A percentile compares a stretch with the other conserved stretches of the same genome.
Conservation (phyloP, 2,797 vertebrate species). For the Cuculus canorus region DNA sequence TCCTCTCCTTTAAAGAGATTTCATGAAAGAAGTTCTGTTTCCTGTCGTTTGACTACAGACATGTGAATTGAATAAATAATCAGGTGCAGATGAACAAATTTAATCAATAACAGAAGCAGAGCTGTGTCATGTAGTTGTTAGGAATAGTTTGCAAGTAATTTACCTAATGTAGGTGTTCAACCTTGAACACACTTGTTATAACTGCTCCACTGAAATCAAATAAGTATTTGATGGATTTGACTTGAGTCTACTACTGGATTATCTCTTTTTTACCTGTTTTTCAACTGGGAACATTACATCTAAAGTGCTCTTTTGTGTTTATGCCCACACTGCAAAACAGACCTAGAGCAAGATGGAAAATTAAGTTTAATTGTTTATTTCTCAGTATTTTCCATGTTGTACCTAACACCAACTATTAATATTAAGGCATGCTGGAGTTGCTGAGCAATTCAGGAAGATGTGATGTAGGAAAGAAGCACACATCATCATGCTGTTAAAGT, state of each 20-base stretch:
- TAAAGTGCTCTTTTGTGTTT: background rate
- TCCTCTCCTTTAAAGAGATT: background rate
- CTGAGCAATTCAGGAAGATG: background rate
- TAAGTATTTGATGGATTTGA: background rate
- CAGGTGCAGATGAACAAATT: background rate
- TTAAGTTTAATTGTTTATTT: background rate
- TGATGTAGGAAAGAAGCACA: background rate
- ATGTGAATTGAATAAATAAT: background rate
- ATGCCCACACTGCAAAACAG: background rate
- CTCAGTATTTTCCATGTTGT: background rate
- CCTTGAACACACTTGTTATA: background rate
- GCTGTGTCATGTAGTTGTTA: background rate
- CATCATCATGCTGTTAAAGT: accelerated
- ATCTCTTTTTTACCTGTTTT: background rate
- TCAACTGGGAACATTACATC: background rate
- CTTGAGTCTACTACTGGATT: background rate
- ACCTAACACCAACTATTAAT: background rate
- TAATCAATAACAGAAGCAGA: background rate
- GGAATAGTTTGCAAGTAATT: background rate
- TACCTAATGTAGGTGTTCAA: background rate
- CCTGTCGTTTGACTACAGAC: background rate
- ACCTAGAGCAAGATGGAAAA: background rate
- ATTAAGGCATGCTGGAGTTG: background rate
- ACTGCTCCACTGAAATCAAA: background rate
- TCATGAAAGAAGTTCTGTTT: background rate